These are phyloP conservation scores for Micronisus gabar DNA, from an alignment of 2,113 vertebrate genomes.

Conservation along the genomic window DNA sequence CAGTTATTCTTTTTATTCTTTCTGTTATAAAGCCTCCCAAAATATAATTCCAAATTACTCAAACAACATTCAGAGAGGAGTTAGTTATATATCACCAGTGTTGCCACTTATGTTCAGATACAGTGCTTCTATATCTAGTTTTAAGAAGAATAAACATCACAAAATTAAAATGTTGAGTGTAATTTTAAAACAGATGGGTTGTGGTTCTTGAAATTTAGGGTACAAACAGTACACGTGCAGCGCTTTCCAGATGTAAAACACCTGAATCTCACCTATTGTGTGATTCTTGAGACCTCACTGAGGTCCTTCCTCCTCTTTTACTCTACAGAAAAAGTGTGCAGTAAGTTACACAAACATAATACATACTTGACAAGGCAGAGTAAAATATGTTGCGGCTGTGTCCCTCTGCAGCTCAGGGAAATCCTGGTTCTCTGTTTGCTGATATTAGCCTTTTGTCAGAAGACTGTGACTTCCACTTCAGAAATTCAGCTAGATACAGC, in stretches of 20 bases:
- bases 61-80: not conserved
- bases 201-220: not conserved
- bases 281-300: not conserved
- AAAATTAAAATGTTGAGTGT: not conserved
- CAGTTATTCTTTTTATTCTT: not conserved
- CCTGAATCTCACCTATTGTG: not conserved
- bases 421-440: not conserved
- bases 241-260: not conserved
- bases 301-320: not conserved
- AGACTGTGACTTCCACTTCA: not conserved
- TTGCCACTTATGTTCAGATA: not conserved
- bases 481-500: not conserved
- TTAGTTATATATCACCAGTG: not conserved
- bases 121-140: not conserved
- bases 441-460: not conserved
- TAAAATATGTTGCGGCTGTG: not conserved
- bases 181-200: not conserved
- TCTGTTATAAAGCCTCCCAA: not conserved
- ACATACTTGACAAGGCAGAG: not conserved
- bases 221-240: fast-evolving
- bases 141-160: not conserved
- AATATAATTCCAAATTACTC: not conserved
- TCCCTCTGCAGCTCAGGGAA: not conserved
- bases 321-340: not conserved
- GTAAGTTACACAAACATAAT: not conserved